Base-by-base conservation (phyloP, 1,140 invertebrate genomes). In the Hesperophylax magnus region DNA sequence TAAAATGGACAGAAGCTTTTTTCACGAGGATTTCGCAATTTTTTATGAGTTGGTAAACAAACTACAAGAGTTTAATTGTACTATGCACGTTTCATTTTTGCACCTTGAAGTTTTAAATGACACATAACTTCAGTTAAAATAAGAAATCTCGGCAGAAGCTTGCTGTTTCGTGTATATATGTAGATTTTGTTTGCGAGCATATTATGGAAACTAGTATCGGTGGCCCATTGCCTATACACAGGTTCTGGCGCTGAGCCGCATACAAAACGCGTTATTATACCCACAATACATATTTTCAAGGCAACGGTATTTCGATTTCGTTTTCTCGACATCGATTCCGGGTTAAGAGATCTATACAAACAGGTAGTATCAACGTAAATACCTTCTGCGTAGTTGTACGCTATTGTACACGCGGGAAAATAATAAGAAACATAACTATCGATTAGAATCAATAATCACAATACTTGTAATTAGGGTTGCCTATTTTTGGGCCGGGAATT, bases 291-390 rank as follows among this genome's bases (percentile, higher is more conserved):
- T 72, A 22, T 54, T 54, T 72, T 72, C 69, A 72, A 72, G 69
- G 69, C 69, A 52, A 72, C 52, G 11, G 24, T n/a, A 18, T 39
- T 72, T 24, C 39, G 22, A 72, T 72, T 17, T 27, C 69, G 52
- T 72, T 72, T 72, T 22, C 69, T 72, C 15, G 69, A 72, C 53
- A 72, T 72, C 27, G 39, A 67, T 72, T 72, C 69, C 69, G 69
- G 47, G 69, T 72, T 72, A 14, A 52, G 47, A 24, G 53, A 27
- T 22, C 69, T 15, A 24, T 24, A 24, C 60, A 24, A 61, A 61
- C 15, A 61, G 2, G 22, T 61, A 61, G 20, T 22, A 24, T 8
- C 60, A 61, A 24, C 60, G 14, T 61, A 61, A 27, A 24, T 27
- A 61, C 60, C 22, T 61, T 24, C 18, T 24, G 14, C 58, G 58